Evolutionary conservation across 2,888 invertebrate species (phyloP), one percentile per base, ranked within the genome.

Genomic region (Ormyrus rosae): DNA sequence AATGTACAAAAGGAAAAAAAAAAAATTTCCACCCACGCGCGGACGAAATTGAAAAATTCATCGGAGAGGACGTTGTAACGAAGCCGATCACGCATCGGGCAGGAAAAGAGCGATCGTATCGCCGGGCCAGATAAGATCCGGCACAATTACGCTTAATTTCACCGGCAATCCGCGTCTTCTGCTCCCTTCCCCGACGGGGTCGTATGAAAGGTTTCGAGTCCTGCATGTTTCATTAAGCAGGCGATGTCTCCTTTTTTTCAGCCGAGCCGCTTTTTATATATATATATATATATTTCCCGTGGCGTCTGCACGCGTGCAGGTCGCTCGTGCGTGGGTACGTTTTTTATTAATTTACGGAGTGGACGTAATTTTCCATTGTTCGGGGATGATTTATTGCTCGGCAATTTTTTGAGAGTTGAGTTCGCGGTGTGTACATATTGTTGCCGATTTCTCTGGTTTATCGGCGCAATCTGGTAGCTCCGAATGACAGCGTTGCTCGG

Each of bases 71-170:
- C 34, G 53, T 13, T 5, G n/a, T 10, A 34, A 34, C 34, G 34
- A 34, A 34, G 34, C 34, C 34, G 34, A 34, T 34, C 34, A 34
- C 34, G 34, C 34, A 34, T 34, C 34, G 34, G 34, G 34, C 34
- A 70, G 79, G 80, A 61, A 81, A 63, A 76, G 67, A 55, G 78
- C 80, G 83, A 83, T 85, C 85, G 83, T 56, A 80, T 80, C 77
- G 80, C 11, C 6, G 6, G 63, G 80, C 81, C 85, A 86, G 88
- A 88, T 88, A 85, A 84, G 85, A 88, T 88, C 89, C 83, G 75
- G 81, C 76, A 83, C 86, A 88, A 88, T 88, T 89, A 88, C 84
- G 84, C 84, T 83, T 86, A 89, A 89, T 89, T 89, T 87, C 80
- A 86, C 84, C 84, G 86, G 83, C 61, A 74, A 64, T 70, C 64